Evolutionary conservation across 2,113 vertebrate genomes (phyloP).

Genomic region (Herpailurus yagouaroundi): DNA sequence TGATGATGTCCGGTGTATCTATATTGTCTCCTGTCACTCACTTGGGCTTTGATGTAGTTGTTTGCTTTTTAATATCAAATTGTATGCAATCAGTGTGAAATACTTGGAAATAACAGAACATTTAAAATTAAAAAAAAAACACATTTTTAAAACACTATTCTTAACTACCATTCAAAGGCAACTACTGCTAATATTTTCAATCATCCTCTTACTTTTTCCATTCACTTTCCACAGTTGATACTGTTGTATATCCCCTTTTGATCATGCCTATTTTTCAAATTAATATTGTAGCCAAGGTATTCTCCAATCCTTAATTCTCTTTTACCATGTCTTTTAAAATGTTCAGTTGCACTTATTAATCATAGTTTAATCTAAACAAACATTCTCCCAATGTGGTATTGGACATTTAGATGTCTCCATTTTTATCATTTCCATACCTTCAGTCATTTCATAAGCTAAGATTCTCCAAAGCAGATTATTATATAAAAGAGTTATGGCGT

Average conservation of each 20-base stretch:
- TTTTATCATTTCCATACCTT: neutral
- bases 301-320: neutral
- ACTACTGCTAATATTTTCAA: neutral
- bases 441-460: neutral
- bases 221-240: neutral
- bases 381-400: neutral
- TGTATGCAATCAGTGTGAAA: neutral
- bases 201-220: neutral
- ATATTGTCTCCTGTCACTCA: neutral
- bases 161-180: neutral
- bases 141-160: too few species aligned
- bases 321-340: neutral
- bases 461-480: neutral
- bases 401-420: neutral
- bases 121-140: neutral
- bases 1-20: neutral
- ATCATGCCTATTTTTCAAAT: neutral
- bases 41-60: neutral
- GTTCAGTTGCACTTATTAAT: neutral
- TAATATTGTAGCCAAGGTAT: neutral
- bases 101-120: neutral
- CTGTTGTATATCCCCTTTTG: neutral
- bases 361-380: neutral
- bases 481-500: neutral
- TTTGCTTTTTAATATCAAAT: neutral